Evolutionary conservation across 2,797 vertebrate genomes (phyloP), one percentile per base, ranked within the genome.

Genomic region (Limosa lapponica): DNA sequence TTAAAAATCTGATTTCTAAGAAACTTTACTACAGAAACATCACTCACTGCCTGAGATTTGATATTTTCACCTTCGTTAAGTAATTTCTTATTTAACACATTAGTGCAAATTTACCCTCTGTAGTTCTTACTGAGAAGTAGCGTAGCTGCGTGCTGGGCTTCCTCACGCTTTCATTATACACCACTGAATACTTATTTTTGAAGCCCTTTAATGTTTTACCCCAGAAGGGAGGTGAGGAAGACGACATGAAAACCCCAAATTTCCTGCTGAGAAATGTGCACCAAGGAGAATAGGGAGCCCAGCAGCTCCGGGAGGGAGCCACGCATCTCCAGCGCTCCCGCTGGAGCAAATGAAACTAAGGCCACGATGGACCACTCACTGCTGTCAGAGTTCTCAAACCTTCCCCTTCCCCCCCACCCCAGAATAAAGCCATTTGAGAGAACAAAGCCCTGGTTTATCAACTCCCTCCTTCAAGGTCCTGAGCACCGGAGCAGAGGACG

Each of bases 401-500:
- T 71, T 65, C 30, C 46, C 28, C 25, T 59, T 64, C 23, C 5
- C 44, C 11, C 44, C 6, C 5, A 28, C 5, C 32, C 3, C 19
- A 46, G 37, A 17, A 74, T 7, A 58, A 89, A 73, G 34, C 28
- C 16, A 23, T 78, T 14, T 15, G 27, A 58, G 67, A 65, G 48
- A 58, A 69, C 9, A 79, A 90, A 79, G 7, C 24, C 39, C 39
- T 18, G 2, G 22, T 82, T n/a, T 30, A 41, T 27, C 62, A 61
- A 7, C 3, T 22, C 19, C 24, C 41, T 43, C 59, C n/a, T 51
- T 25, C 36, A 8, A 24, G 64, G 55, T 66, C n/a, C 66, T 25
- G 66, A 69, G 25, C 20, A 3, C 16, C 0, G 2, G 48, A 57
- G 87, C 25, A 11, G 57, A 12, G 34, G 2, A 28, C 0, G 0